A percentile compares a stretch with the other conserved stretches of the same genome.
phyloP scores from a whole-genome alignment of 1,140 invertebrate genomes.

The Spodoptera frugiperda region DNA sequence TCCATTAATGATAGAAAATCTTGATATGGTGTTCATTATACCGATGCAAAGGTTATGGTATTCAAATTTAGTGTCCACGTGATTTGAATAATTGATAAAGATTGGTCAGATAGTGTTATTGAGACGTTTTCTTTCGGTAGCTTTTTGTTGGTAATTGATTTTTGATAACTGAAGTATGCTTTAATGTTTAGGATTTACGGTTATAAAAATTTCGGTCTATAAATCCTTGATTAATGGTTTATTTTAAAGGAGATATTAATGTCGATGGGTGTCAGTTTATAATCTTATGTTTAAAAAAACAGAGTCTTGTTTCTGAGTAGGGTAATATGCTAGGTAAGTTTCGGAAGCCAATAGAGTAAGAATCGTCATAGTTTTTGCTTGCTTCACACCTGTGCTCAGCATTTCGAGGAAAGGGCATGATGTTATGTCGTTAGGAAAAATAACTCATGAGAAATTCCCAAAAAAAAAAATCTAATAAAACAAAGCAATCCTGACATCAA shows the following conservation, averaged over 20 bases:
- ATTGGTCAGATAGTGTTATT: conserved; percentile 30
- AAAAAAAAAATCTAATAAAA: neutral
- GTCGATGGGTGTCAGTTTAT: too few species aligned
- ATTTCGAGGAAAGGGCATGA: too few species aligned
- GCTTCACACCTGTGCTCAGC: too few species aligned
- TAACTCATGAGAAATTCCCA: conserved; percentile 5
- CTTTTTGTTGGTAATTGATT: conserved; percentile 1
- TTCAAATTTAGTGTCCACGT: conserved; percentile 41
- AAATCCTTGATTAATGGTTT: too few species aligned
- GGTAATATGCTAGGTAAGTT: too few species aligned
- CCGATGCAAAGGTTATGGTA: conserved; percentile 22
- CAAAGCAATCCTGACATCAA: conserved; percentile 3
- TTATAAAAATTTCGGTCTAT: too few species aligned
- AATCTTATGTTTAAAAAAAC: too few species aligned
- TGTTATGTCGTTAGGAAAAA: neutral
- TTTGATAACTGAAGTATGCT: neutral
- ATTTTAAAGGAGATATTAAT: too few species aligned
- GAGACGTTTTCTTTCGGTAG: conserved; percentile 22
- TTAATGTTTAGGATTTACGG: neutral
- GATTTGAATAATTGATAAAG: conserved; percentile 43
- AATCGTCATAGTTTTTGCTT: too few species aligned
- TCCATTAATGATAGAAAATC: conserved; percentile 28
- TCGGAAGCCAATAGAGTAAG: too few species aligned
- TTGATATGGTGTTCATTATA: conserved; percentile 40
- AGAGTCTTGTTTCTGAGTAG: too few species aligned